Conservation (phyloP, 2,113 vertebrate species). For the Neolamprologus toae region DNA sequence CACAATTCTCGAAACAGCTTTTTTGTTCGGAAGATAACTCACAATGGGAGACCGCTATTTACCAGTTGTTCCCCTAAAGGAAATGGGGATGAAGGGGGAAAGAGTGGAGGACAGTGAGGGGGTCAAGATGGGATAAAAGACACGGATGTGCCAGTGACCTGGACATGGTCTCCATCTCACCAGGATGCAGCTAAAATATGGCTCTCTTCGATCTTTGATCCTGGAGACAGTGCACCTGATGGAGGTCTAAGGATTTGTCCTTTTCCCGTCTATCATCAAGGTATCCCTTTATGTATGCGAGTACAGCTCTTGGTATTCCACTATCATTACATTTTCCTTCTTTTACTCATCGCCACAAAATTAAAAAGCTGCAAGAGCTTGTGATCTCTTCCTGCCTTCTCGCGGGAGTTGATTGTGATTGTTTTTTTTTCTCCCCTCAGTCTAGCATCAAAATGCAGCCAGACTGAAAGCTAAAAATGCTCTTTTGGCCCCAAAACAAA, state of each 20-base stretch:
- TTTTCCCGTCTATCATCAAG: not conserved
- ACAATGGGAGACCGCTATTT: slow-evolving; percentile 23
- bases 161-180: slow-evolving; percentile 30
- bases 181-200: slow-evolving; percentile 49
- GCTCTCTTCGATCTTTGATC: slow-evolving; percentile 40
- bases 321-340: not conserved
- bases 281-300: not conserved
- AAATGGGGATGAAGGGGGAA: not conserved
- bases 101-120: slow-evolving; percentile 1
- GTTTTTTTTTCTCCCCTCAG: not conserved
- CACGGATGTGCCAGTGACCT: slow-evolving; percentile 3
- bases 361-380: not conserved
- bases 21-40: not conserved
- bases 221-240: slow-evolving; percentile 48
- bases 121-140: slow-evolving; percentile 34
- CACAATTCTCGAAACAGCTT: not conserved
- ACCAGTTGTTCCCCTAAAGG: slow-evolving; percentile 26
- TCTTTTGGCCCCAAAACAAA: slow-evolving; percentile 18
- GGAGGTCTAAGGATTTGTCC: slow-evolving; percentile 35
- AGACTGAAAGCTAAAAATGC: not conserved
- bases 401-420: not conserved
- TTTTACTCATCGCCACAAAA: not conserved
- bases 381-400: not conserved
- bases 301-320: not conserved
- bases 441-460: not conserved